Percentiles rank a stretch among this genome's conserved stretches.
Conservation (phyloP, 53 echinoderm and acorn worm genomes). For the Patiria pectinifera region DNA sequence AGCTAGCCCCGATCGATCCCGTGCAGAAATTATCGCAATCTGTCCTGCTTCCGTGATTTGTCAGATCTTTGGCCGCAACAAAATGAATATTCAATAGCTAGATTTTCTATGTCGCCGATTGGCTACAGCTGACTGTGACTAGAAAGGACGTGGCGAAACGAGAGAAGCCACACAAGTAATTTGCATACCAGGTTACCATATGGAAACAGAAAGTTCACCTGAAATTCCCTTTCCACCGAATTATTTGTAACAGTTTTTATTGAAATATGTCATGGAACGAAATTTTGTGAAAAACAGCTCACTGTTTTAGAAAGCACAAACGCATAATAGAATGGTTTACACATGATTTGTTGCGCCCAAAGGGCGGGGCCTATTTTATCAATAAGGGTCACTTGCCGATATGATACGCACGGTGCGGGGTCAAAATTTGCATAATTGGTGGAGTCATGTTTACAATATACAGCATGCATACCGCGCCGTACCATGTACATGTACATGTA, state of each 20-base stretch:
- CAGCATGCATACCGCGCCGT: background rate
- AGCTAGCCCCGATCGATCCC: too few species aligned
- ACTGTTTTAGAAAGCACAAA: background rate
- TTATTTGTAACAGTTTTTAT: background rate
- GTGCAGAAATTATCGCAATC: too few species aligned
- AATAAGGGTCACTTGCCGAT: background rate
- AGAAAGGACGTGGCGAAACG: conserved; percentile 34
- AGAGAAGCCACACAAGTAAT: background rate
- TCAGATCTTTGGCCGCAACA: background rate
- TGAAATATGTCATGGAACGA: background rate
- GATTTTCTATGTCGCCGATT: background rate
- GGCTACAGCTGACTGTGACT: conserved; percentile 34
- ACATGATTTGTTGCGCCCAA: background rate
- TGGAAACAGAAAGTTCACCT: background rate
- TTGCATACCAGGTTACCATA: background rate
- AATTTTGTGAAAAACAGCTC: background rate
- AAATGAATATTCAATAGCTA: conserved; percentile 29
- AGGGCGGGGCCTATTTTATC: background rate
- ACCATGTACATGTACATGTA: background rate
- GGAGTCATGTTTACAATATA: background rate
- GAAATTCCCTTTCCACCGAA: background rate
- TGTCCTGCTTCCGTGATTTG: background rate
- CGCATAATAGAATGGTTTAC: background rate
- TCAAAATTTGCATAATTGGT: conserved; percentile 32
- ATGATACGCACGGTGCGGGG: background rate